Base-by-base conservation (phyloP, 2,888 invertebrate genomes). In the Cheilosia pagana region DNA sequence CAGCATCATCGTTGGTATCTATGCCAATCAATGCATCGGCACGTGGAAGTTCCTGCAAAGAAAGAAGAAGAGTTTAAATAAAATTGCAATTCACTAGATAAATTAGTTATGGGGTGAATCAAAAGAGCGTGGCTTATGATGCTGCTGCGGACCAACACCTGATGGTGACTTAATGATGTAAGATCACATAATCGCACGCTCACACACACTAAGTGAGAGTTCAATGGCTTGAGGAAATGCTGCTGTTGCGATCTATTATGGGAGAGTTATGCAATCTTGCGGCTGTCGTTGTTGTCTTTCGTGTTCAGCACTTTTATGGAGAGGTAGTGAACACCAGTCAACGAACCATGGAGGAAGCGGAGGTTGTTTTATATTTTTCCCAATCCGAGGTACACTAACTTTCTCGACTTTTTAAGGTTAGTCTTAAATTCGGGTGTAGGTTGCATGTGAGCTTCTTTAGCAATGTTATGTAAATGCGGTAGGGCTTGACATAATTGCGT, bases 1-100 rank as follows among this genome's bases (percentile, higher is more conserved):
- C 90, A 12, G 83, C 88, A 41, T 90, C 90, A 53, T 90, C 90
- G 63, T 87, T 87, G 62, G 89, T 90, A 83, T 92, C 92, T 74
- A 92, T 91, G 71, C 92, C 91, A 86, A 93, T 88, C 79, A 92
- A 88, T 76, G 92, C 92, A 87, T 92, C 92, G 83, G 92, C 91
- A 74, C 91, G 90, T 78, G 92, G 92, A 76, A 92, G 88, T 88
- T 92, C 92, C 92, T 92, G 28, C 14, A 89, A 88, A 81, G 45
- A n/a, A 4, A 62, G 55, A 78, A 23, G 35, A 57, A 21, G 16
- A 79, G 12, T 55, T 63, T 71, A 52, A 60, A 19, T 62, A 45
- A 74, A 78, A 70, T 74, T 55, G 67, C 23, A 74, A 72, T 62
- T 21, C 57, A 55, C 52, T 28, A 25, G 71, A 39, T 12, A 55